phyloP scores from a whole-genome alignment of 37 sponge, comb jelly and placozoan genomes.

The Chondrilla cf. caribensis region DNA sequence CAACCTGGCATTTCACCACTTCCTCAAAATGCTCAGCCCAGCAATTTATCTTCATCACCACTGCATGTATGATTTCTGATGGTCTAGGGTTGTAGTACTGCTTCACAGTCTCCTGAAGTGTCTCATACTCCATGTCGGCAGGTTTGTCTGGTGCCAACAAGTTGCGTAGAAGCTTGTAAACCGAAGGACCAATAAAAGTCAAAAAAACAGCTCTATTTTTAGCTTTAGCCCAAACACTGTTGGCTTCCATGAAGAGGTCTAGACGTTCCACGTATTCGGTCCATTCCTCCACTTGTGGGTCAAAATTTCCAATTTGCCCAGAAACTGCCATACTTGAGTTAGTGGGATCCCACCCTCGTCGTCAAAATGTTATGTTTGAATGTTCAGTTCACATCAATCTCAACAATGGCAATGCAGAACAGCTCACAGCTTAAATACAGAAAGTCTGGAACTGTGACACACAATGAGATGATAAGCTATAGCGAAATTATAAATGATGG shows the following conservation, averaged over 20 bases:
- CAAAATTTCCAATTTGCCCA: neutral
- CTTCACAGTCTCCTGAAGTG: neutral
- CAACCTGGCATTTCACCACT: too few relatives aligned
- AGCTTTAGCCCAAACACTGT: neutral
- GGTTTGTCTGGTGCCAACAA: neutral
- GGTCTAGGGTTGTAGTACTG: neutral
- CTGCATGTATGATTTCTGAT: neutral
- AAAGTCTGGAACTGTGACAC: too few relatives aligned
- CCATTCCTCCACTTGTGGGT: neutral
- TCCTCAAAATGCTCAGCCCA: too few relatives aligned
- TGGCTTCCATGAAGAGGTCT: neutral
- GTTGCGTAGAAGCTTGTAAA: neutral
- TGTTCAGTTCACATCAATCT: constrained; percentile 49
- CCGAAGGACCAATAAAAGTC: neutral
- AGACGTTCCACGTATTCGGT: neutral
- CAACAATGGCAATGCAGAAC: too few relatives aligned
- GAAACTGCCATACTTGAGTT: neutral
- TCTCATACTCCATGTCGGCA: neutral
- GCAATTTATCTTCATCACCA: too few relatives aligned
- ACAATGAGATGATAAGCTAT: too few relatives aligned
- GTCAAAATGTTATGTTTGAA: neutral
- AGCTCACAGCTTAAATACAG: too few relatives aligned
- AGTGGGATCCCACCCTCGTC: too few relatives aligned
- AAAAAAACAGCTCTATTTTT: neutral
- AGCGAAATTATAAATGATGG: too few relatives aligned